Base-by-base conservation (phyloP, 2,113 vertebrate genomes). In the Nestor notabilis region DNA sequence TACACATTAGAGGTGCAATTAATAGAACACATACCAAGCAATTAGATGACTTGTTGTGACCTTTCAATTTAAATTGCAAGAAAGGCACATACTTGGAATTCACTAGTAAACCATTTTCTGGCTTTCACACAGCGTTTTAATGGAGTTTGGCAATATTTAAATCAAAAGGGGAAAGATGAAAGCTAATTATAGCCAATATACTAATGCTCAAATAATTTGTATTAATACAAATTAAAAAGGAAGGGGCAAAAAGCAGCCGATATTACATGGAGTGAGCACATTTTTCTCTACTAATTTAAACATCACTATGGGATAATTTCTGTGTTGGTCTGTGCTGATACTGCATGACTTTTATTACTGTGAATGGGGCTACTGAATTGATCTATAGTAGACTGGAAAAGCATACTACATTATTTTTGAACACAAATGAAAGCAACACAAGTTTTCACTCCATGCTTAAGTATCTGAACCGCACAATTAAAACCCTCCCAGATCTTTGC, bases 121-220 rank as follows among this genome's bases (percentile, higher is more conserved):
- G 83, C 82, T 89, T 68, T 49, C 72, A 84, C 50, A 52, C n/a
- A 72, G 47, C 11, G 2, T 68, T 93, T 93, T 90, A 93, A 95
- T 87, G 76, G 86, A 89, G 72, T 81, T 93, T 94, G 90, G 77
- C 95, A 95, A 81, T 82, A 93, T 84, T 90, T 64, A 95, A 95
- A 92, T 91, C 72, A 92, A 96, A 95, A 69, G 69, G 25, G 65
- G 63, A 89, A 87, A 89, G 56, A 90, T 53, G 80, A 94, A 92
- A 95, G 83, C 83, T 93, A 95, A 93, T 93, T 95, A 96, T 83
- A 72, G 44, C 52, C 83, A 84, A 91, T 82, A 82, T 49, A 91
- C n/a, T 89, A 93, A 91, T 50, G 72, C 18, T 93, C 47, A 89
- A 92, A 89, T 95, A 83, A 96, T 90, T 93, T 83, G 49, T 80